These are phyloP conservation scores for Hippasteria phrygiana DNA, from an alignment of 53 echinoderm and acorn worm genomes.

Conservation along the genomic window DNA sequence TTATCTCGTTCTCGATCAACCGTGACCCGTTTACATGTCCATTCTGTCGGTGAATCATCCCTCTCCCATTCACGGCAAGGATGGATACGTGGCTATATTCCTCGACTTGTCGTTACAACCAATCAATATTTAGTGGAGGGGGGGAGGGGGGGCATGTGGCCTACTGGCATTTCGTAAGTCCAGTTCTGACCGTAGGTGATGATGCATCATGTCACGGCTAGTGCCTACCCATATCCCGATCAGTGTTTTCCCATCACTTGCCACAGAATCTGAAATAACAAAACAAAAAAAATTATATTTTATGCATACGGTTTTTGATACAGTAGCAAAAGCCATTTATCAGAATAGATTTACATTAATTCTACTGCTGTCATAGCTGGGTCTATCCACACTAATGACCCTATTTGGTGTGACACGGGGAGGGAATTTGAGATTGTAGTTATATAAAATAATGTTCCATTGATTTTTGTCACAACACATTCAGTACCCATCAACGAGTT, in stretches of 20 bases:
- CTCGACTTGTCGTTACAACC: conserved; percentile 26
- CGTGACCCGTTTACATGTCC: conserved; percentile 51
- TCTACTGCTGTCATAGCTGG: too few relatives aligned
- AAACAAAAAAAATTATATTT: too few relatives aligned
- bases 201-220: not conserved
- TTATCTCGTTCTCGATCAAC: conserved; percentile 26
- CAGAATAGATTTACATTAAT: too few relatives aligned
- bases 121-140: conserved; percentile 17
- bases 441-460: too few relatives aligned
- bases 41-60: conserved; percentile 35
- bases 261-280: not conserved
- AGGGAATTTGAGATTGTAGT: too few relatives aligned
- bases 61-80: not conserved
- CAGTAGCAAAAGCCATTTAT: too few relatives aligned
- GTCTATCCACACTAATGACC: too few relatives aligned
- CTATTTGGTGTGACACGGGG: too few relatives aligned
- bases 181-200: conserved; percentile 10
- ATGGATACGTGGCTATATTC: not conserved
- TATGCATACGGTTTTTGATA: too few relatives aligned
- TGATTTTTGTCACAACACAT: too few relatives aligned
- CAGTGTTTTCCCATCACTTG: not conserved
- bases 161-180: conserved; percentile 45
- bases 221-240: not conserved
- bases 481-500: too few relatives aligned
- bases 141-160: not conserved